Base-by-base conservation (phyloP, 2,797 vertebrate species). In the Eupleurogrammus muticus region DNA sequence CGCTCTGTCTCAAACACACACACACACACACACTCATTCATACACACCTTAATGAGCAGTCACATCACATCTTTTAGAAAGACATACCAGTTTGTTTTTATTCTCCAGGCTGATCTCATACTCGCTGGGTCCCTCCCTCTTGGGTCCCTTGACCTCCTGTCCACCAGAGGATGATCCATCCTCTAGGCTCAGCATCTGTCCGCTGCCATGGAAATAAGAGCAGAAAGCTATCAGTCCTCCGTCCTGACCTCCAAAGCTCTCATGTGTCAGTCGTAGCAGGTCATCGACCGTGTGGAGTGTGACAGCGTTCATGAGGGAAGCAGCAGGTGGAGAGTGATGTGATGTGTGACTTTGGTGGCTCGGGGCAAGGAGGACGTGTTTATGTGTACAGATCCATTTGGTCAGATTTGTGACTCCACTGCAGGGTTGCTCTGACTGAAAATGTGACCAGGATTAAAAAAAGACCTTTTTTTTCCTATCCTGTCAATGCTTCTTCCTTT, bases 101-200 rank as follows among this genome's bases (percentile, higher is more conserved):
- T 91, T 93, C 81, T 93, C 92, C 71, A 93, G 75, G 73, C 49
- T 77, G 78, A 92, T 92, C 70, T 93, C 92, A 6, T 93, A 93
- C 65, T 93, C 91, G 38, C 92, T 93, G 51, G 91, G 91, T 21
- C 92, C 92, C 63, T 93, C 92, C 82, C 92, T 89, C 70, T 91
- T 92, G 59, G 80, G 79, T 32, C 81, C 87, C 74, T 92, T 89
- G 49, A 82, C 77, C 49, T 92, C 84, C 75, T 86, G 88, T 77
- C 81, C 76, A 32, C 84, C 75, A 64, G 89, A 87, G 66, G 91
- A 90, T n/a, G 88, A 82, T 35, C 91, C 91, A 63, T 89, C 92
- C 84, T 93, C 91, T 75, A 93, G 88, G 68, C 92, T 92, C 73
- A 93, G 88, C 82, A 93, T 84, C 77, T 88, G 89, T 52, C 81